Evolutionary conservation across 2,888 invertebrate species (phyloP).

Genomic region (Sthenelais limicola): DNA sequence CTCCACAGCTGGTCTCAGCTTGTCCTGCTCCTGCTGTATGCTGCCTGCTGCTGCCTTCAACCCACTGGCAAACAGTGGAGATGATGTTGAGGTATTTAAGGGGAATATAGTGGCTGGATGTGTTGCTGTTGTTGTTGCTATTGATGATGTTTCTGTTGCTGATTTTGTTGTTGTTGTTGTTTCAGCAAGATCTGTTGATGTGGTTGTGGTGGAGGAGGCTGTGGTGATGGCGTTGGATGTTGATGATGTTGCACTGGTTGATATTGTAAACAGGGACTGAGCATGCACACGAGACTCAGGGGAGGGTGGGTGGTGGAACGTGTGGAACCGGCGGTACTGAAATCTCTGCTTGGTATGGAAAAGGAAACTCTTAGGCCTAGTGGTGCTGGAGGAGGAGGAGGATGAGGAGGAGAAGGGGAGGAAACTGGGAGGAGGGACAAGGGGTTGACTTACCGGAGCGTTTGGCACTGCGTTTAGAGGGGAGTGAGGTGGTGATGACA

Average conservation of each 20-base stretch:
- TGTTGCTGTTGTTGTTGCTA: neutral
- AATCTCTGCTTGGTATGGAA: neutral
- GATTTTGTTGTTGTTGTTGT: no score
- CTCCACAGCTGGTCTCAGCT: neutral
- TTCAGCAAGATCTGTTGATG: no score
- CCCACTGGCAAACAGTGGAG: neutral
- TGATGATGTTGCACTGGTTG: neutral
- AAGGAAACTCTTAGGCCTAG: neutral
- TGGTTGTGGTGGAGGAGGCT: conserved; percentile 7
- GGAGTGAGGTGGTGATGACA: conserved; percentile 25
- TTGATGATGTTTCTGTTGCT: no score
- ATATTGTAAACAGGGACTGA: neutral
- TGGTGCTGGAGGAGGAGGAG: neutral
- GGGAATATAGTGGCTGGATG: neutral
- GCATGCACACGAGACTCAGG: conserved; percentile 3
- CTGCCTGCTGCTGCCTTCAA: neutral
- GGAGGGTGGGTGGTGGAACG: conserved; percentile 16
- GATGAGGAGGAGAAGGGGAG: neutral
- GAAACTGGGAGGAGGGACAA: neutral
- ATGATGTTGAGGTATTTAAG: neutral
- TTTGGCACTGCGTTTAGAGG: conserved; percentile 2
- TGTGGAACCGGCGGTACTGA: conserved; percentile 3
- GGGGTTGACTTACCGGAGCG: conserved; percentile 15
- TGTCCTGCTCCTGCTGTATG: neutral
- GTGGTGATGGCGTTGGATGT: neutral